Percentiles rank a stretch among this genome's conserved stretches.
Conservation (phyloP, 1,140 invertebrate species). For the Diorhabda sublineata region DNA sequence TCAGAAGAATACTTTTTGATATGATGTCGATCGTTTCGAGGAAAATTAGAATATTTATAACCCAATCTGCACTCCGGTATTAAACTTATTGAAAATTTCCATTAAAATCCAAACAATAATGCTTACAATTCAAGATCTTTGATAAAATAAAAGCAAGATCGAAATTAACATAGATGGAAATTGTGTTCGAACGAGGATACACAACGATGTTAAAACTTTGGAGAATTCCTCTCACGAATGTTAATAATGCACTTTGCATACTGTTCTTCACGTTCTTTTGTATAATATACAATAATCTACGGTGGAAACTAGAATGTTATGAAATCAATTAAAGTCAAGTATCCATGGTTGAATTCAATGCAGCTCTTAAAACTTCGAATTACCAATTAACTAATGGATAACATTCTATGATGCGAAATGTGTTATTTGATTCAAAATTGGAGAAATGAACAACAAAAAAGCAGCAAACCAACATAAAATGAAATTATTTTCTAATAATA, state of each 20-base stretch:
- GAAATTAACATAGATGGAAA: conserved; percentile 37
- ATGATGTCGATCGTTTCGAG: background rate
- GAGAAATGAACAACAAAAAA: too few relatives aligned
- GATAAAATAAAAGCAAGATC: background rate
- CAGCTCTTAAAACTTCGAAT: conserved; percentile 4
- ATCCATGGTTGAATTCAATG: background rate
- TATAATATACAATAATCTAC: conserved; percentile 39
- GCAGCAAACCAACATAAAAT: too few relatives aligned
- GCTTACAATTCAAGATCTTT: background rate
- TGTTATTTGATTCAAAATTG: too few relatives aligned
- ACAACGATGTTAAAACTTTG: conserved; percentile 42
- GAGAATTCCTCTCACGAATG: conserved; percentile 46
- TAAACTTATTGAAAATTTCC: background rate
- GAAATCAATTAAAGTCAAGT: conserved; percentile 29
- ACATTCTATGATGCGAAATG: background rate
- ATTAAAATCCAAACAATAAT: too few relatives aligned
- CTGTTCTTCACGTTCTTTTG: conserved; percentile 30
- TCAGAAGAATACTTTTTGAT: background rate
- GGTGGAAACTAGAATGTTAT: conserved; percentile 32
- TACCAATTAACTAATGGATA: conserved; percentile 10
- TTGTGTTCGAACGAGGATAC: conserved; percentile 45
- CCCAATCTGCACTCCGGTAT: background rate
- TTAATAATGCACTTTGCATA: conserved; percentile 48
- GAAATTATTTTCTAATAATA: too few relatives aligned
- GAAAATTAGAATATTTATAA: background rate